Evolutionary conservation across 2,797 vertebrate genomes (phyloP).

Genomic region (Avahi laniger): DNA sequence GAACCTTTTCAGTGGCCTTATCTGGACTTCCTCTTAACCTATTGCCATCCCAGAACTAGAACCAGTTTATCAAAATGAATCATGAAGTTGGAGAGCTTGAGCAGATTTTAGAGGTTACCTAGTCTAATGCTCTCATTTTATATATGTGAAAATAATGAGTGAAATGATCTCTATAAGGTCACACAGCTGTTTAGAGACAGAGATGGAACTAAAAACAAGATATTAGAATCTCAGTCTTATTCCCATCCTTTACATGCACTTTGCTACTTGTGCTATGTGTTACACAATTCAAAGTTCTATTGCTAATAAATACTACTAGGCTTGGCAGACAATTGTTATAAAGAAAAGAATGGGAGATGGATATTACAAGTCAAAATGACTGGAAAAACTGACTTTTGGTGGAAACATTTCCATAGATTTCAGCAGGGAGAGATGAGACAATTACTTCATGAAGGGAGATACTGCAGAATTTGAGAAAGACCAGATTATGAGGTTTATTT

Average conservation of each 20-base stretch:
- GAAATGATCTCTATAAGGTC: constrained; percentile 25
- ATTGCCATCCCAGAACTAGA: neutral
- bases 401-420: constrained; percentile 21
- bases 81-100: neutral
- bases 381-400: constrained; percentile 30
- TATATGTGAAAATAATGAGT: neutral
- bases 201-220: neutral
- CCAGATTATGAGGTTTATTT: neutral
- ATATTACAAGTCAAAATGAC: constrained; percentile 37
- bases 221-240: neutral
- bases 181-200: neutral
- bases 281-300: neutral
- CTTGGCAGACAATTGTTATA: neutral
- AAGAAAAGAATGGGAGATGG: neutral
- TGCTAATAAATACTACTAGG: constrained; percentile 18
- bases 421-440: neutral
- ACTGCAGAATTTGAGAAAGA: neutral
- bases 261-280: neutral
- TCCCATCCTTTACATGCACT: neutral
- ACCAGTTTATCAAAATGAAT: neutral
- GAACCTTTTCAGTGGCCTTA: neutral
- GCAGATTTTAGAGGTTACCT: neutral
- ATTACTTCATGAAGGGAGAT: neutral
- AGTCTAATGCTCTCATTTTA: neutral
- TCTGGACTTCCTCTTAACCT: neutral